A percentile compares a stretch with the other conserved stretches of the same genome.
Evolutionary conservation across 2,888 invertebrate species (phyloP).

Genomic region (Dryomyza anilis): DNA sequence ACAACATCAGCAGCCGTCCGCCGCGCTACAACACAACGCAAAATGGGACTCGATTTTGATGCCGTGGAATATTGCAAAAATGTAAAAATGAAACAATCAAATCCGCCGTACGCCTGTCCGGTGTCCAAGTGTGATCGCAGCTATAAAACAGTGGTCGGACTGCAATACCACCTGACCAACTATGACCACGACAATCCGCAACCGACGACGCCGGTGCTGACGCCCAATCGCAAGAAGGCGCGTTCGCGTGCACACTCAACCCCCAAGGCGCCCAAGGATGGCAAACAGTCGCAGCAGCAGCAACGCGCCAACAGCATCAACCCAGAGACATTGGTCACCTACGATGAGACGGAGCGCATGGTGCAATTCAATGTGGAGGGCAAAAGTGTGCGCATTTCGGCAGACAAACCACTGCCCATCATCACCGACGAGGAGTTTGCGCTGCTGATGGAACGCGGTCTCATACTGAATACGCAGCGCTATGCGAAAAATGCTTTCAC

Average conservation of each 20-base stretch:
- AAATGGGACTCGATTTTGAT: constrained; percentile 85
- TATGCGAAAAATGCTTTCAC: constrained; percentile 57
- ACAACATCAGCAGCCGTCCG: too few relatives aligned
- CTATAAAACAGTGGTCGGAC: constrained; percentile 84
- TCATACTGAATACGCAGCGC: constrained; percentile 54
- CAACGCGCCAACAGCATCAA: constrained; percentile 36
- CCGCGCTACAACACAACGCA: not conserved
- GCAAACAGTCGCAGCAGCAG: constrained; percentile 37
- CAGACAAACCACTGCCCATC: constrained; percentile 71
- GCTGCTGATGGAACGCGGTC: constrained; percentile 53
- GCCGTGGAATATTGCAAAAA: constrained; percentile 84
- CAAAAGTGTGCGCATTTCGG: constrained; percentile 70
- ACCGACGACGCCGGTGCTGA: constrained; percentile 68
- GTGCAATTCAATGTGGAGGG: constrained; percentile 89
- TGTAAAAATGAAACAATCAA: constrained; percentile 67
- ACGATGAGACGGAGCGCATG: constrained; percentile 82
- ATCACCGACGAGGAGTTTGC: constrained; percentile 71
- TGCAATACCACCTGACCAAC: constrained; percentile 84
- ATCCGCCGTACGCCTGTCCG: constrained; percentile 85
- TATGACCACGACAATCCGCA: constrained; percentile 83
- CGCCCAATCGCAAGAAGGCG: constrained; percentile 69
- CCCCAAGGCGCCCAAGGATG: constrained; percentile 52
- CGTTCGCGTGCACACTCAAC: constrained; percentile 63
- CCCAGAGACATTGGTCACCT: constrained; percentile 66
- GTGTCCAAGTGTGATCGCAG: constrained; percentile 82